Evolutionary conservation across 2,888 invertebrate genomes (phyloP).

Genomic region (Tetramorium bicarinatum): DNA sequence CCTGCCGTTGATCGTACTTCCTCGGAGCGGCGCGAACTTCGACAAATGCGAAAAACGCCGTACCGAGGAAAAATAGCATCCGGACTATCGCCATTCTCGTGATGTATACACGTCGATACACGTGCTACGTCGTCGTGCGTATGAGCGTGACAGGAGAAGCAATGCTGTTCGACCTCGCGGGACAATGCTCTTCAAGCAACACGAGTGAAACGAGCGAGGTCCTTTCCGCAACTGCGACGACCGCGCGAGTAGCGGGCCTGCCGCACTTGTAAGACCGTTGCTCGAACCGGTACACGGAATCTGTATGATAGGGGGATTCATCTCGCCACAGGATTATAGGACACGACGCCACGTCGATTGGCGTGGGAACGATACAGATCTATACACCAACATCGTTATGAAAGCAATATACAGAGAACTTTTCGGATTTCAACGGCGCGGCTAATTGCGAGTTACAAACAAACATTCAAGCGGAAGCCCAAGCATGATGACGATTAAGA

Average conservation of each 20-base stretch:
- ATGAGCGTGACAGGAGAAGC: neutral
- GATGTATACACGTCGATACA: neutral
- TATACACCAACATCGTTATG: neutral
- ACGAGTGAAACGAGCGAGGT: constrained; percentile 37
- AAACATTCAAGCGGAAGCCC: neutral
- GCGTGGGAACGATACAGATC: constrained; percentile 20
- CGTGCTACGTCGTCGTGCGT: neutral
- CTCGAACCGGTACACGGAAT: constrained; percentile 51
- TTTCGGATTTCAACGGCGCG: neutral
- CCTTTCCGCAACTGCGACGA: constrained; percentile 45
- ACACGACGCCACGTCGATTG: constrained; percentile 11
- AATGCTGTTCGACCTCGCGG: neutral
- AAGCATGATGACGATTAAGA: neutral
- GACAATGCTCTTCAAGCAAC: constrained; percentile 25
- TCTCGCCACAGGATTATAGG: constrained; percentile 26
- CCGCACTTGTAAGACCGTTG: constrained; percentile 21
- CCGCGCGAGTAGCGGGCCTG: constrained; percentile 37
- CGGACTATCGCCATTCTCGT: constrained; percentile 58
- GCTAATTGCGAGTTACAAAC: neutral
- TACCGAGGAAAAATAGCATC: constrained; percentile 68
- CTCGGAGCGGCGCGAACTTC: constrained; percentile 80
- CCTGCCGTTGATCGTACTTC: constrained; percentile 91
- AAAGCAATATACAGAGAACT: neutral
- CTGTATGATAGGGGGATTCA: constrained; percentile 51
- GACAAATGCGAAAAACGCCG: constrained; percentile 35